Percentiles rank a stretch among this genome's conserved stretches.
These are phyloP conservation scores for Lacerta viridis DNA, from an alignment of 2,797 vertebrate species.

Conservation along the genomic window DNA sequence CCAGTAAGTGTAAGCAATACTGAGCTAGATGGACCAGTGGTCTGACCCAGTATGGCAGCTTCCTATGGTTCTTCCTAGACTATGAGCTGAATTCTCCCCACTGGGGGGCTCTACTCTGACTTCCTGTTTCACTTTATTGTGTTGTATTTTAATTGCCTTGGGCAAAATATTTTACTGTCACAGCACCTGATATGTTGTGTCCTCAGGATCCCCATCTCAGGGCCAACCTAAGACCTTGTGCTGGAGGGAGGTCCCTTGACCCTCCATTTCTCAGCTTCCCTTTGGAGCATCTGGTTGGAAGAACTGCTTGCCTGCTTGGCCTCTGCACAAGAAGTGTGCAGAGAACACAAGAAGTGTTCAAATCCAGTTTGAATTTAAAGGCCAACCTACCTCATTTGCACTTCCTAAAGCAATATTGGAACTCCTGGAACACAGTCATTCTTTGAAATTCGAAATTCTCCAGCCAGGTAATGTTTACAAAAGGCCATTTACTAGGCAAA, in stretches of 20 bases:
- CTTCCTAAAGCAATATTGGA: too few relatives aligned
- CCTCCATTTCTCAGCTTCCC: not conserved
- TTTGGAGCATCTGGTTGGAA: not conserved
- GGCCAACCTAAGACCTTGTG: not conserved
- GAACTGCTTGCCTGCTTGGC: not conserved
- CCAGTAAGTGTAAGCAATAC: too few relatives aligned
- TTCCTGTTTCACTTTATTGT: not conserved
- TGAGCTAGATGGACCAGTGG: too few relatives aligned
- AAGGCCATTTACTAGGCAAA: too few relatives aligned
- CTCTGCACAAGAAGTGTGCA: too few relatives aligned
- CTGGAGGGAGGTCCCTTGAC: not conserved
- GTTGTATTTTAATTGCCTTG: not conserved
- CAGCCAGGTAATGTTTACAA: too few relatives aligned
- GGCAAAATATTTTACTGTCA: not conserved
- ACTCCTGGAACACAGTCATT: too few relatives aligned
- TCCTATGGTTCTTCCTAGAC: not conserved
- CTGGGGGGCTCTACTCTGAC: not conserved
- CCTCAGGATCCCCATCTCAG: not conserved
- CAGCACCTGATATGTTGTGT: not conserved
- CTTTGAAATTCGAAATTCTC: too few relatives aligned
- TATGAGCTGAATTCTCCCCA: not conserved
- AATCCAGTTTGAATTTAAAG: too few relatives aligned
- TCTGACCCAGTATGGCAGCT: not conserved
- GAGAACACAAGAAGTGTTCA: too few relatives aligned
- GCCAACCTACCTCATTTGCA: too few relatives aligned